A percentile compares a stretch with the other conserved stretches of the same genome.
These are phyloP conservation scores for Actinopyga echinites DNA, from an alignment of 53 echinoderm and acorn worm genomes.

Conservation along the genomic window DNA sequence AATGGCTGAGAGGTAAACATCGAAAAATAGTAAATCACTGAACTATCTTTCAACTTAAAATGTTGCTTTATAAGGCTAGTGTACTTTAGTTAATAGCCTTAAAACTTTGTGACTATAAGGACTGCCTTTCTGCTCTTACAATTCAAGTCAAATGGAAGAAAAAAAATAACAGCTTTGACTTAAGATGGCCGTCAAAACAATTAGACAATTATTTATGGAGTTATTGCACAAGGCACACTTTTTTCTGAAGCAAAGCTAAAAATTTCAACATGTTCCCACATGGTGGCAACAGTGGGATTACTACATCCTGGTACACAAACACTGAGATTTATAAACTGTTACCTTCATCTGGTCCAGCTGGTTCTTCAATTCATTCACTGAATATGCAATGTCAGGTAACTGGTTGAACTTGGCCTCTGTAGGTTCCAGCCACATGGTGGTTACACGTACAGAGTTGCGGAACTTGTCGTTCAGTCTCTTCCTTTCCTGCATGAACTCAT, in stretches of 20 bases:
- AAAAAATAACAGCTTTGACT: no score
- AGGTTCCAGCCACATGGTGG: conserved; percentile 87
- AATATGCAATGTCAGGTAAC: conserved; percentile 77
- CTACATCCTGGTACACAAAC: no score
- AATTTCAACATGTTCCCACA: no score
- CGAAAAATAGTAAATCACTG: background rate
- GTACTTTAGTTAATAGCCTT: no score
- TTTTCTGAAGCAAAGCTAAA: no score
- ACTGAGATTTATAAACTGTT: background rate
- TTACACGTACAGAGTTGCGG: conserved; percentile 79
- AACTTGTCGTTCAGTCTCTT: conserved; percentile 83
- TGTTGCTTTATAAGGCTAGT: background rate
- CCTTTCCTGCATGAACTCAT: conserved; percentile 83
- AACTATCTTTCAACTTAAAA: background rate
- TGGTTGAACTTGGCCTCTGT: conserved; percentile 82
- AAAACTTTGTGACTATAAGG: no score
- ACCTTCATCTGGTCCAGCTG: conserved; percentile 98
- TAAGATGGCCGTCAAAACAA: no score
- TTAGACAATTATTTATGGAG: no score
- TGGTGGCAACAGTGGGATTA: no score
- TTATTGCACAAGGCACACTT: no score
- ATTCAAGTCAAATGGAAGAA: no score
- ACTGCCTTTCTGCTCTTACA: no score
- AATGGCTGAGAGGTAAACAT: conserved; percentile 58
- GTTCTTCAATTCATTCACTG: conserved; percentile 66